Evolutionary conservation across 2,113 vertebrate species (phyloP).

Genomic region (Psittacus erithacus): DNA sequence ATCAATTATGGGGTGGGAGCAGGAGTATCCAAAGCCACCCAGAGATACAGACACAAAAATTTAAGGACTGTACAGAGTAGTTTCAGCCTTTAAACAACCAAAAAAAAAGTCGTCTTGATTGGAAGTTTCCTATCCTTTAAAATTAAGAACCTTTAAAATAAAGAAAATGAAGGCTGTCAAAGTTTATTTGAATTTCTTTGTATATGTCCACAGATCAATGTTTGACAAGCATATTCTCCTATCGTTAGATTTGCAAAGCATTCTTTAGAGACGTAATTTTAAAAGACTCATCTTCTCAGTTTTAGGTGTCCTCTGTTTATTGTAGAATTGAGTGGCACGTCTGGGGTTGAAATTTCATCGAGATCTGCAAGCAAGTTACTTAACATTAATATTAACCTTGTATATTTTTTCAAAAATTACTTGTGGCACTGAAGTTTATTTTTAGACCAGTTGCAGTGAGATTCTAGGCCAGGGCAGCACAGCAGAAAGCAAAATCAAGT

Average conservation of each 20-base stretch:
- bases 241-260: rapidly evolving
- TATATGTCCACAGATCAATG: rapidly evolving
- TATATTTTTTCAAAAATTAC: not conserved
- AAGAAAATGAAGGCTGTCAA: not conserved
- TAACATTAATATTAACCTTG: not conserved
- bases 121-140: not conserved
- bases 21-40: not conserved
- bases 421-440: not conserved
- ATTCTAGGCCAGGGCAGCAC: not conserved
- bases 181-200: not conserved
- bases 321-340: not conserved
- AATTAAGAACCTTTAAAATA: not conserved
- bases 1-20: not conserved
- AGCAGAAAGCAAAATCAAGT: not conserved
- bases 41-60: not conserved
- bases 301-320: not conserved
- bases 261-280: not conserved
- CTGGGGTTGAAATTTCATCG: not conserved
- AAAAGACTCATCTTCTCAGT: not conserved
- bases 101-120: not conserved
- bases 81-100: not conserved
- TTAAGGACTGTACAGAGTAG: not conserved
- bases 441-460: not conserved
- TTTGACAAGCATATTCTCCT: not conserved
- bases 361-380: not conserved